Conservation (phyloP, 2,888 invertebrate species). For the Cyclophora albipunctata region DNA sequence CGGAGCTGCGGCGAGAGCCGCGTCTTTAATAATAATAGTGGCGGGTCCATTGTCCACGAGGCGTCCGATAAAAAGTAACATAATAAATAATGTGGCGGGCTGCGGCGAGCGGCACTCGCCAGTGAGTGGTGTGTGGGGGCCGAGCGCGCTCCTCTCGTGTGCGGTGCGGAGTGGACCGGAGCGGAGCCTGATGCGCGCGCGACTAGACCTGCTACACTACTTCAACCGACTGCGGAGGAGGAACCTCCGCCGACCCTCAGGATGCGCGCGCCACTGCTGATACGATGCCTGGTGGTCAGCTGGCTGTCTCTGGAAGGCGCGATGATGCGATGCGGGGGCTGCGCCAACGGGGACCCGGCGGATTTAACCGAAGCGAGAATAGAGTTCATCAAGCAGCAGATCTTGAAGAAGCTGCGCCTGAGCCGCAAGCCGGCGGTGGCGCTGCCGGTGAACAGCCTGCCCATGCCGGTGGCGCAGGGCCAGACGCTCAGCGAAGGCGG, state of each 20-base stretch:
- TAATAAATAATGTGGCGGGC: no score
- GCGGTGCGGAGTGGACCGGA: no score
- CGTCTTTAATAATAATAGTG: no score
- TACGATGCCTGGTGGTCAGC: constrained; percentile 44
- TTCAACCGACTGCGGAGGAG: constrained; percentile 55
- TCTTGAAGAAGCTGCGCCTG: constrained; percentile 84
- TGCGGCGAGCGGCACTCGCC: no score
- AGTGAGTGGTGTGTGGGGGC: no score
- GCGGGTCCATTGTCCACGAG: no score
- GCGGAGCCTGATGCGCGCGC: constrained; percentile 13
- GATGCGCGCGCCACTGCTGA: constrained; percentile 40
- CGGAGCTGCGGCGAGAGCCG: no score
- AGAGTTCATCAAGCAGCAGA: constrained; percentile 89
- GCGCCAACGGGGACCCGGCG: constrained; percentile 64
- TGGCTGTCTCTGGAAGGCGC: constrained; percentile 44
- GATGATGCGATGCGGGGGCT: constrained; percentile 52
- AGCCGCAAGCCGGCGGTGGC: constrained; percentile 83
- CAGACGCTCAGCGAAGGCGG: constrained; percentile 76
- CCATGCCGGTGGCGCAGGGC: constrained; percentile 85
- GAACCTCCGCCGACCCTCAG: constrained; percentile 33
- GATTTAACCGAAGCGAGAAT: constrained; percentile 82
- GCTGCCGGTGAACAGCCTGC: constrained; percentile 78
- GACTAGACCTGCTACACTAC: constrained; percentile 48
- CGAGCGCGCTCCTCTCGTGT: no score
- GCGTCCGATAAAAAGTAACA: no score